Base-by-base conservation (phyloP, 2,888 invertebrate species). In the Exephanes ischioxanthus region DNA sequence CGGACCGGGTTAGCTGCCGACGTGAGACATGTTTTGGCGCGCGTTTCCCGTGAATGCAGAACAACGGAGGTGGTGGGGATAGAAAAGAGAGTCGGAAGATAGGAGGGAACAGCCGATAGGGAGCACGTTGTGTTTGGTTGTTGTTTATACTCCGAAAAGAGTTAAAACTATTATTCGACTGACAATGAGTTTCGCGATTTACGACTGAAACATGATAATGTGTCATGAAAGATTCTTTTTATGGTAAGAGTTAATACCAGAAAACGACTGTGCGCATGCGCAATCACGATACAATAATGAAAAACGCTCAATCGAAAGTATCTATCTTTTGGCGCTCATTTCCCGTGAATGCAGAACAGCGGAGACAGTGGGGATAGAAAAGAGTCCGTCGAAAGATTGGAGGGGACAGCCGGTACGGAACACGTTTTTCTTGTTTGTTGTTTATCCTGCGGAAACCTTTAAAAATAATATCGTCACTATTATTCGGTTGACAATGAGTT, bases 171-270 rank as follows among this genome's bases (percentile, higher is more conserved):
- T 30, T 30, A 22, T 26, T 11, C 11, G 7, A 66, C 41, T 0
- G 19, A 70, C 30, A 22, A 94, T 93, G 94, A 94, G 93, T 89
- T 92, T 94, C 75, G 89, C 90, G 1, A 87, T 92, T 67, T 87
- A 88, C 22, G 86, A 91, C 0, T 89, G 90, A 0, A 88, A 89
- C 68, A 83, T 93, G 19, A 89, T 88, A 48, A 30, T 93, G 58
- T 41, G 41, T 41, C 1, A 11, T 11, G 11, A 41, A 41, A 41
- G 11, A 41, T 41, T 33, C 33, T 5, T 33, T 33, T 33, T 33
- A 0, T 33, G 33, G 33, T 7, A 33, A 33, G 1, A 33, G 6
- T 33, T 33, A 1, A 33, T 33, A 33, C 33, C 7, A 41, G 41
- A 41, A 41, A 41, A 41, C 11, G 11, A 7, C 37, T 2, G 6